A percentile compares a stretch with the other conserved stretches of the same genome.
These are phyloP conservation scores for Chelmon rostratus DNA, from an alignment of 2,797 vertebrate genomes.

Conservation along the genomic window DNA sequence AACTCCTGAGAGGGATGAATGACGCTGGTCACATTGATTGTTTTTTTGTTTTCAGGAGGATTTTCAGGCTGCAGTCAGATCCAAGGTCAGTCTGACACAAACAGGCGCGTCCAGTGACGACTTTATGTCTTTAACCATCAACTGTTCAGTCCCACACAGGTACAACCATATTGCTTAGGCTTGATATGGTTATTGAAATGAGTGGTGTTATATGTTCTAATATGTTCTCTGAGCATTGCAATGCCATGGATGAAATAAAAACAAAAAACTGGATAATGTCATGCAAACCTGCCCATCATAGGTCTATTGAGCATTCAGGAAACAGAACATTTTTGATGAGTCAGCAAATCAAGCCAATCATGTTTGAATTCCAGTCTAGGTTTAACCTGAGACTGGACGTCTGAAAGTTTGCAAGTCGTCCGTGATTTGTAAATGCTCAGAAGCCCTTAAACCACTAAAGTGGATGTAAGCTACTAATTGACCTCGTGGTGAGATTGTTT, in stretches of 20 bases:
- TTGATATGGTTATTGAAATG: constrained; percentile 1
- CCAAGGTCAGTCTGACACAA: constrained; percentile 14
- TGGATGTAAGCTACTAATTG: not conserved
- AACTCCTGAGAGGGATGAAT: constrained; percentile 15
- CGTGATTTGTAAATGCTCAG: not conserved
- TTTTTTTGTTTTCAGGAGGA: constrained; percentile 12
- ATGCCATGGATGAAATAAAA: constrained; percentile 12
- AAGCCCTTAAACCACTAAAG: too few species aligned
- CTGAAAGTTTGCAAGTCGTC: not conserved
- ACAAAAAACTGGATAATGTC: constrained; percentile 26
- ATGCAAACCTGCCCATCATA: constrained; percentile 25
- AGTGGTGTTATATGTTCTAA: too few species aligned
- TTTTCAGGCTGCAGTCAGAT: constrained; percentile 28
- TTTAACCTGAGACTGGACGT: not conserved
- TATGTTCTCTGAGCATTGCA: constrained; percentile 18
- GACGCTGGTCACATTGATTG: constrained; percentile 29
- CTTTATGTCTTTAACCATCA: constrained; percentile 15
- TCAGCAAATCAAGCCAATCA: constrained; percentile 8
- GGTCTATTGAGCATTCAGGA: too few species aligned
- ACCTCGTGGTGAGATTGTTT: not conserved
- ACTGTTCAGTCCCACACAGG: not conserved
- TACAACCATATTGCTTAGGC: not conserved
- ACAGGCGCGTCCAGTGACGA: not conserved
- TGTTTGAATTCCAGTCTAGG: not conserved
- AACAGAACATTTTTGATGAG: constrained; percentile 33